Evolutionary conservation across 2,888 invertebrate species (phyloP).

Genomic region (Leptopilina drosophilae): DNA sequence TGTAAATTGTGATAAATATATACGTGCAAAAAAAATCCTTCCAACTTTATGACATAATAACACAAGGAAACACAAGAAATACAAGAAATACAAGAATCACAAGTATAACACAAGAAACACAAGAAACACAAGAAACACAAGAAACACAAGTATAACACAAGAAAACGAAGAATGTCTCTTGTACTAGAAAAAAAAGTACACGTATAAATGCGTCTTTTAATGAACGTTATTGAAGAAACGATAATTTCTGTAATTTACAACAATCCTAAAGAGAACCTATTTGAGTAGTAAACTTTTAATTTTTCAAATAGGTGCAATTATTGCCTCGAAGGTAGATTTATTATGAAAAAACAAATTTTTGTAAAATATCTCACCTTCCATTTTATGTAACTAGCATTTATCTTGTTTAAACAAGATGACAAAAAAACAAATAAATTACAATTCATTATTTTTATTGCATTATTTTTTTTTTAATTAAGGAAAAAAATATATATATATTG

Average conservation of each 20-base stretch:
- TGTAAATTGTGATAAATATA: conserved; percentile 5
- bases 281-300: not conserved
- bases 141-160: too few species aligned
- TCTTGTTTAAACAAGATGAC: too few species aligned
- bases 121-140: too few species aligned
- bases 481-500: not conserved
- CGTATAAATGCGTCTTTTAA: not conserved
- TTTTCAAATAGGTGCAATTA: not conserved
- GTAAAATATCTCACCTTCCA: too few species aligned
- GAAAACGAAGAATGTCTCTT: not conserved
- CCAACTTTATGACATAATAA: not conserved
- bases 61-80: too few species aligned
- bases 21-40: not conserved
- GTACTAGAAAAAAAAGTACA: not conserved
- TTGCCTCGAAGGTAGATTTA: too few species aligned
- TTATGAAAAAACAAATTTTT: too few species aligned
- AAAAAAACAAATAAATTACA: too few species aligned
- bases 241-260: not conserved
- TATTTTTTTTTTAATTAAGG: not conserved
- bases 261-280: not conserved
- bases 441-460: not conserved
- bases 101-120: too few species aligned
- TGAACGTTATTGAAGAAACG: not conserved
- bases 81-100: too few species aligned
- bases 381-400: too few species aligned